Evolutionary conservation across 2,113 vertebrate species (phyloP), one percentile per base, ranked within the genome.

Genomic region (Riparia riparia): DNA sequence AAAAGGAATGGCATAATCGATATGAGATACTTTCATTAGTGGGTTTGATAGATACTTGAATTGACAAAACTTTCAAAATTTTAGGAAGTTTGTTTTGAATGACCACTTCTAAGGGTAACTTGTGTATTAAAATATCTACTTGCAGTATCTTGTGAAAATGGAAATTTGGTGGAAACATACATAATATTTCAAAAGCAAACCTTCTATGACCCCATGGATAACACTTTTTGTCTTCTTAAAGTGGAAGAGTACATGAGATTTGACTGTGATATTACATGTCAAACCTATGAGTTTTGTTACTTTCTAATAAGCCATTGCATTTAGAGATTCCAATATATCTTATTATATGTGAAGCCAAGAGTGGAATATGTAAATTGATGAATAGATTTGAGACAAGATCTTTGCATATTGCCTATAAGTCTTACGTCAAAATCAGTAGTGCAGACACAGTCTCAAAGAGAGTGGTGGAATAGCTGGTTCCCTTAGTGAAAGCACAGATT

Each of bases 401-500:
- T 61, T 81, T 68, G 16, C 49, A 74, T 5, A 6, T 49, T 86
- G 34, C 53, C 95, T 94, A 56, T 69, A 93, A 94, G 29, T 54
- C 39, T 69, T 50, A 84, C 95, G 76, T 94, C 88, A 96, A 89
- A 94, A 88, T 82, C 82, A 85, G 87, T 96, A 96, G 72, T 54
- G 31, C 57, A 89, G 90, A 95, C 94, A 79, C 24, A 18, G 64
- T 95, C 68, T 92, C 49, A 60, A 51, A 94, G 82, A 85, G 12
- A 56, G 61, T 53, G 41, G 57, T 79, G 88, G 80, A 93, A 82
- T 9, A 24, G 39, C 37, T 91, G 44, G 81, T 96, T 96, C 86
- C 20, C 65, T 97, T 64, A 56, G 19, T 53, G 64, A 87, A 82
- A 82, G 73, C 47, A 64, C 17, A 10, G 32, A 50, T 81, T 54